phyloP scores from a whole-genome alignment of 2,888 invertebrate species.

The Troilus luridus region DNA sequence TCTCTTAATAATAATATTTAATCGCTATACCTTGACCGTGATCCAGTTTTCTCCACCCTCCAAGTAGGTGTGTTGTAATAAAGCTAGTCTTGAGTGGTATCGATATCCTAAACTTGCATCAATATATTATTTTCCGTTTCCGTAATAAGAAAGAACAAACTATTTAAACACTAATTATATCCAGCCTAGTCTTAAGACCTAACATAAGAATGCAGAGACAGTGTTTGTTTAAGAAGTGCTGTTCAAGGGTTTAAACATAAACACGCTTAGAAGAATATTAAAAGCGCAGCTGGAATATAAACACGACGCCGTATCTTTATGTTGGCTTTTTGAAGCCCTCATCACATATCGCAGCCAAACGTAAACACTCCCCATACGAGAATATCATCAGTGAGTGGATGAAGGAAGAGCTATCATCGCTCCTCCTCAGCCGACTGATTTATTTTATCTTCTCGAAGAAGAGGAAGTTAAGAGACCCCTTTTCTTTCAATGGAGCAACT shows the following conservation, averaged over 20 bases:
- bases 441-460: background rate
- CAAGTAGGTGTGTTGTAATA: no score
- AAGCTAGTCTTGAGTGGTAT: no score
- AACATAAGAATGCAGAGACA: no score
- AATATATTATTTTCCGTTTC: no score
- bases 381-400: background rate
- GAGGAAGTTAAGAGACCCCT: background rate
- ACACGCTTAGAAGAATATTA: background rate
- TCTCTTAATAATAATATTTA: no score
- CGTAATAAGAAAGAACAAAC: no score
- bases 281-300: background rate
- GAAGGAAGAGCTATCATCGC: background rate
- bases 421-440: background rate
- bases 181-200: background rate
- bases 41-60: no score
- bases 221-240: no score
- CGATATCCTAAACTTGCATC: no score
- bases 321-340: background rate
- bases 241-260: background rate
- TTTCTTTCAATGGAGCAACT: background rate
- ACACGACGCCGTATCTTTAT: background rate
- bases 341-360: background rate
- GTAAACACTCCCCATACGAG: background rate
- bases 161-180: background rate
- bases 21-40: no score